A percentile compares a stretch with the other conserved stretches of the same genome.
phyloP scores from a whole-genome alignment of 2,888 invertebrate species.

The Dynastes grantii region DNA sequence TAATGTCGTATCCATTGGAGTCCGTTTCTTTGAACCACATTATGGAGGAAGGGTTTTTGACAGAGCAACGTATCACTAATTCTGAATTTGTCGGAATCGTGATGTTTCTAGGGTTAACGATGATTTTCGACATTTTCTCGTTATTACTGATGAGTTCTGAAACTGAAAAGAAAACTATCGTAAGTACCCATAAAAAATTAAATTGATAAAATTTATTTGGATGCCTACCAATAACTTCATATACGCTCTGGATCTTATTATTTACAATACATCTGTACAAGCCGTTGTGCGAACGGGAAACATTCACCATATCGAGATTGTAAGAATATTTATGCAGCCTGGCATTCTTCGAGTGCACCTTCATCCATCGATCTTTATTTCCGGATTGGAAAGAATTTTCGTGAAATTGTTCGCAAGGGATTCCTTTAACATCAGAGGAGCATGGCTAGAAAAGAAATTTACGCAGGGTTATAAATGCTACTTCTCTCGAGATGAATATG shows the following conservation, averaged over 20 bases:
- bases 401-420: constrained; percentile 56
- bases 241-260: constrained; percentile 59
- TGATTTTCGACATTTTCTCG: constrained; percentile 62
- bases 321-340: constrained; percentile 55
- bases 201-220: too few species aligned
- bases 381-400: constrained; percentile 43
- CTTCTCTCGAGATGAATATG: too few species aligned
- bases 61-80: constrained; percentile 66
- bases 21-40: constrained; percentile 67
- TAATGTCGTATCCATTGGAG: constrained; percentile 62
- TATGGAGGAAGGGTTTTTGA: constrained; percentile 64
- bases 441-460: constrained; percentile 32
- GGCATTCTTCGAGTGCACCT: constrained; percentile 36
- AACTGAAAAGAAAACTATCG: constrained; percentile 51
- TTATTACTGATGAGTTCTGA: constrained; percentile 60
- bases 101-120: constrained; percentile 62
- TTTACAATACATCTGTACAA: constrained; percentile 64
- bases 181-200: too few species aligned
- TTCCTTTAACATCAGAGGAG: constrained; percentile 30
- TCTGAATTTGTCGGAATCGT: constrained; percentile 63
- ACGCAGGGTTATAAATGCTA: background rate
- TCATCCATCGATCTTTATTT: constrained; percentile 51
- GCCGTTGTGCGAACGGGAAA: constrained; percentile 61
- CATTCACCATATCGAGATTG: constrained; percentile 60
- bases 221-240: constrained; percentile 60